A percentile compares a stretch with the other conserved stretches of the same genome.
Evolutionary conservation across 2,113 vertebrate species (phyloP).

Genomic region (Dryoscopus gambensis): DNA sequence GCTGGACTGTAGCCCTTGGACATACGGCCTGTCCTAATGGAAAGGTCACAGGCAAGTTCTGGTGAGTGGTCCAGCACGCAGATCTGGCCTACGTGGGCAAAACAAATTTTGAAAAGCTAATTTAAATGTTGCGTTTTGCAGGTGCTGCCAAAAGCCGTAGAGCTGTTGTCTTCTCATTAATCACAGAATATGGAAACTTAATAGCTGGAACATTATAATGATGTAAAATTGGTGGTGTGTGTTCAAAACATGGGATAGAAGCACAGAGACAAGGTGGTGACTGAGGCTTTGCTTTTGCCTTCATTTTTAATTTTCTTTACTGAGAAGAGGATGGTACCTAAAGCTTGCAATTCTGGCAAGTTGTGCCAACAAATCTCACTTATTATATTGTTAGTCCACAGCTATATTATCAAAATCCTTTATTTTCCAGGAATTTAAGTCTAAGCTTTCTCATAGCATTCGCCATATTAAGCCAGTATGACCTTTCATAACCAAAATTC

Average conservation of each 20-base stretch:
- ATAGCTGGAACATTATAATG: background rate
- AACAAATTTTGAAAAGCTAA: background rate
- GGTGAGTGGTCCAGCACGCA: background rate
- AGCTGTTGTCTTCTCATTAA: background rate
- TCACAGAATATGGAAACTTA: background rate
- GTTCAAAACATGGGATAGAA: background rate
- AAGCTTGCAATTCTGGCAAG: background rate
- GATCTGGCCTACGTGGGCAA: background rate
- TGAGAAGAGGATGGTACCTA: background rate
- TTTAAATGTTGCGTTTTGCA: background rate
- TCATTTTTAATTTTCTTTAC: background rate
- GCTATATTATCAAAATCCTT: background rate
- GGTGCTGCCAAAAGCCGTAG: background rate
- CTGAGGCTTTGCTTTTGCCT: background rate
- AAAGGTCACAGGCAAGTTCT: background rate
- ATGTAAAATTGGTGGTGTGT: background rate
- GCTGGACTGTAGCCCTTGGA: background rate
- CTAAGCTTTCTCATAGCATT: background rate
- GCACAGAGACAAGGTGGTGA: background rate
- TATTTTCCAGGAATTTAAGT: background rate
- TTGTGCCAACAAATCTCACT: background rate
- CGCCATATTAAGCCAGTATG: background rate
- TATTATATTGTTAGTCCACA: background rate
- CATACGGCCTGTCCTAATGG: fast-evolving
- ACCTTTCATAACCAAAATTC: background rate